Conservation (phyloP, 2,113 vertebrate genomes). For the Cardinalis cardinalis region DNA sequence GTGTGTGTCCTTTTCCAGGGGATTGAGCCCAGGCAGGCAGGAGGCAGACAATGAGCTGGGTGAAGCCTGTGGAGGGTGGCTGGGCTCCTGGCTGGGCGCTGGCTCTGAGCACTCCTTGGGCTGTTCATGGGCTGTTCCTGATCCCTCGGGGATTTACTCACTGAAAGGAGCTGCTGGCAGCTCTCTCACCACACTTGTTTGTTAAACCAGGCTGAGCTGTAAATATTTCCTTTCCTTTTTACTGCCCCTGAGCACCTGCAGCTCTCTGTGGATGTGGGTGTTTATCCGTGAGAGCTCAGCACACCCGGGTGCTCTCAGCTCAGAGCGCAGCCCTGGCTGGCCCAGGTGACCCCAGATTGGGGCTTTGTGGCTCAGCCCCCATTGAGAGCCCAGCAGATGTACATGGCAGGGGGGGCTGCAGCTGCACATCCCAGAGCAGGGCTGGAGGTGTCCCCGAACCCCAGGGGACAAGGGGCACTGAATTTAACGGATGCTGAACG, state of each 20-base stretch:
- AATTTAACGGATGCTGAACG: rapidly evolving
- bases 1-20: background rate
- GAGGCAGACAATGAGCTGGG: background rate
- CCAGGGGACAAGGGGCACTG: rapidly evolving
- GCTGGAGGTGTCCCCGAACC: background rate
- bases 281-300: background rate
- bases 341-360: background rate
- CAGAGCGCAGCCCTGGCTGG: background rate
- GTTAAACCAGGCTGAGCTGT: background rate
- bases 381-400: rapidly evolving
- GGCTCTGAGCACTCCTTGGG: background rate
- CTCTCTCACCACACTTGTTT: background rate
- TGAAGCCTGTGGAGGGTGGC: background rate
- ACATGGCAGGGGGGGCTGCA: rapidly evolving
- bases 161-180: background rate
- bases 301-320: background rate
- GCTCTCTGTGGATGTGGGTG: background rate
- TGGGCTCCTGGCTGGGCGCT: background rate
- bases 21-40: no score
- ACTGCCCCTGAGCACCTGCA: background rate
- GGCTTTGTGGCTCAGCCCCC: background rate
- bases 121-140: background rate
- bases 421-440: background rate
- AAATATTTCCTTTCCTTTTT: background rate
- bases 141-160: background rate